Evolutionary conservation across 1,140 invertebrate genomes (phyloP), one percentile per base, ranked within the genome.

Genomic region (Drosophila parabipectinata): DNA sequence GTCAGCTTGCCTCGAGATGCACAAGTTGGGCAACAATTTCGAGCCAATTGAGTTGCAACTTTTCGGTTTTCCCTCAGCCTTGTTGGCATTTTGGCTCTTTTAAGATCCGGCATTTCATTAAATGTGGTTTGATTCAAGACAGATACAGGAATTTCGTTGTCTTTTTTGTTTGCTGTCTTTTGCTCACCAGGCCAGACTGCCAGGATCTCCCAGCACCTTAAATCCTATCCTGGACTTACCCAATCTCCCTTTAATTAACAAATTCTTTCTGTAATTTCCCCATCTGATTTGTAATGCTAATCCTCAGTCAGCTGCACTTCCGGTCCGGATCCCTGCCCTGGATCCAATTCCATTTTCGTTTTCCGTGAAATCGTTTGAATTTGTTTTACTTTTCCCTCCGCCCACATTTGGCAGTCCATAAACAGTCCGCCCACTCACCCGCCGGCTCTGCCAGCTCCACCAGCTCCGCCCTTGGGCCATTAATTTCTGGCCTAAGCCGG

Each of bases 1-100:
- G 66, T 74, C 82, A 80, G 81, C 61, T 60, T 62, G 51, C 59
- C 51, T 41, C 14, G 44, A 32, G 59, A 67, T 64, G 63, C 47
- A 50, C 51, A 68, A 69, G 67, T 71, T 71, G 9, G 41, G 15
- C 44, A 57, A 69, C 51, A 71, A 57, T 71, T 69, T 71, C 24
- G 26, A 50, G 63, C 64, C 67, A 71, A 71, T 71, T 69, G 67
- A 69, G 67, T 69, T 57, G 67, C 41, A 57, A 56, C 32, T 69
- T 69, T 57, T 57, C 24, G 24, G 14, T 69, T 30, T 28, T 57
- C 28, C 15, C 6, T 15, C 21, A 8, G 18, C 9, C 1, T 24
- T 50, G 51, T 56, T 21, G 34, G n/a, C 8, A 45, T 18, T 44
- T 18, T 52, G 30, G 3, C 28, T 9, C 1, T 1, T 18, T 2